phyloP scores from a whole-genome alignment of 2,113 vertebrate genomes.

The Reinhardtius hippoglossoides region DNA sequence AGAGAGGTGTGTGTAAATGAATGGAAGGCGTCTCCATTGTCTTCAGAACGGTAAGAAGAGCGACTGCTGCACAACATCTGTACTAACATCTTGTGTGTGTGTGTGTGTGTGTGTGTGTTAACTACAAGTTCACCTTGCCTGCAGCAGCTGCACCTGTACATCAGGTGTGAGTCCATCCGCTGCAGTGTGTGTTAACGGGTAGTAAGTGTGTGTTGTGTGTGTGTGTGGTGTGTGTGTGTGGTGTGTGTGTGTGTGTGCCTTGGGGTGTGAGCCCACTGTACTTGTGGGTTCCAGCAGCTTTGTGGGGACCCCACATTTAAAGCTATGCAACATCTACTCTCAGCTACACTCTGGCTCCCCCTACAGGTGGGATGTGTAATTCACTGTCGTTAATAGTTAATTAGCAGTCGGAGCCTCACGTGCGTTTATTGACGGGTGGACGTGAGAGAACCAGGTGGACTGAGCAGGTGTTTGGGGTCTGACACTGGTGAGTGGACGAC shows the following conservation, averaged over 20 bases:
- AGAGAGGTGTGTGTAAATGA: conserved; percentile 55
- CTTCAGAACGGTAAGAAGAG: conserved; percentile 67
- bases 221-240: conserved; percentile 2
- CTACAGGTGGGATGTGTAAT: not conserved
- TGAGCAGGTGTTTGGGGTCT: too few species aligned
- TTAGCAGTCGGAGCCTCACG: too few species aligned
- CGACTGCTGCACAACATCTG: conserved; percentile 10
- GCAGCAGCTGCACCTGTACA: too few species aligned
- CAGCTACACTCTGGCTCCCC: not conserved
- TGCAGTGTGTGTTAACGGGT: too few species aligned
- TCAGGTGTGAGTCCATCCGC: too few species aligned
- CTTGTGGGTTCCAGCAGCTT: not conserved
- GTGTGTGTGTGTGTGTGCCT: not conserved
- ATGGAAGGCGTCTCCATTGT: conserved; percentile 64
- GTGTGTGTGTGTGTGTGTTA: not conserved
- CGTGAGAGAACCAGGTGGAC: too few species aligned
- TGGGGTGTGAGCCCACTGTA: not conserved
- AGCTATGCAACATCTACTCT: not conserved
- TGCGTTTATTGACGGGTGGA: too few species aligned
- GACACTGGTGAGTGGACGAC: too few species aligned
- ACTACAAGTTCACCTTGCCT: too few species aligned
- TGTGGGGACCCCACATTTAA: not conserved
- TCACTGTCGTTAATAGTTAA: too few species aligned
- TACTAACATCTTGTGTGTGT: not conserved
- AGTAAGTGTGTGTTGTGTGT: not conserved